Percentiles rank a stretch among this genome's conserved stretches.
Evolutionary conservation across 1,140 invertebrate genomes (phyloP).

Genomic region (Procambarus clarkii): DNA sequence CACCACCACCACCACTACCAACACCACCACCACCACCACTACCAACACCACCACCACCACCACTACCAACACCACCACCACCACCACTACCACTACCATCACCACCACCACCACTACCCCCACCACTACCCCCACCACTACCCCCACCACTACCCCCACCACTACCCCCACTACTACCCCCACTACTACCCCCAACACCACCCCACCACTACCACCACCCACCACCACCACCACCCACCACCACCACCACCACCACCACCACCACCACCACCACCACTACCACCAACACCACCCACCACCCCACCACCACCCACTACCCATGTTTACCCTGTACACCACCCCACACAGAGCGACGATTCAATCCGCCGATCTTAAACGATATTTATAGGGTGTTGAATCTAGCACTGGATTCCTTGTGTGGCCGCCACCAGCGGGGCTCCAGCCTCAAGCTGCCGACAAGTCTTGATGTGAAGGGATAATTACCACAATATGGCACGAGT

Average conservation of each 20-base stretch:
- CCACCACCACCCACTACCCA: background rate
- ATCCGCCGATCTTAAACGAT: constrained; percentile 23
- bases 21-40: background rate
- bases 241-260: background rate
- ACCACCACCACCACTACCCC: background rate
- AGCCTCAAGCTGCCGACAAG: too few species aligned
- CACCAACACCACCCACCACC: background rate
- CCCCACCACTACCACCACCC: background rate
- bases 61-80: too few species aligned
- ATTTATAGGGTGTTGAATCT: constrained; percentile 55
- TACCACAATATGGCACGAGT: too few species aligned
- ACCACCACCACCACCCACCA: background rate
- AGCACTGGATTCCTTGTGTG: constrained; percentile 31
- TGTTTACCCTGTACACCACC: constrained; percentile 25
- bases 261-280: background rate
- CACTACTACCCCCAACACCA: background rate
- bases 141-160: constrained; percentile 7
- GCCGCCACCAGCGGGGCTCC: too few species aligned
- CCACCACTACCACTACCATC: background rate
- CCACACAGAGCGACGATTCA: constrained; percentile 30
- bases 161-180: background rate
- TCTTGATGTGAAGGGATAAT: too few species aligned
- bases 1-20: background rate
- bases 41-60: background rate
- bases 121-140: too few species aligned